Evolutionary conservation across 2,888 invertebrate species (phyloP), one percentile per base, ranked within the genome.

Genomic region (Leuctra nigra): DNA sequence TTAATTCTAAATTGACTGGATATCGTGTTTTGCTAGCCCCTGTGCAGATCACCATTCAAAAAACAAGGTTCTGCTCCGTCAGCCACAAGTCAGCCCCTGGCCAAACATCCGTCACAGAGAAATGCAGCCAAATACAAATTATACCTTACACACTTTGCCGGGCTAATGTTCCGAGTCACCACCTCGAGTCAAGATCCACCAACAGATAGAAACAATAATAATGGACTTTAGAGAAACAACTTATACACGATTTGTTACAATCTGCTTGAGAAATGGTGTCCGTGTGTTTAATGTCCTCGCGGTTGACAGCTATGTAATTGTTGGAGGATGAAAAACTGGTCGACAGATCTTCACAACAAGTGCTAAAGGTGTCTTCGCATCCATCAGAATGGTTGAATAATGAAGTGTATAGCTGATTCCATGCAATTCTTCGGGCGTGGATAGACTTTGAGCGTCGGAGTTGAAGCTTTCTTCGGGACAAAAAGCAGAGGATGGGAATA

Each of bases 81-180:
- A 7, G 29, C 29, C 29, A 7, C 29, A 11, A 29, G 29, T 11
- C 11, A 29, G 11, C 29, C 29, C 7, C 11, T 11, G 11, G 29
- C 29, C 6, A 6, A 29, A 29, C 29, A 29, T 29, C 20, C n/a
- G n/a, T n/a, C n/a, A n/a, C n/a, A n/a, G n/a, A n/a, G n/a, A n/a
- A n/a, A n/a, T 35, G 33, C 50, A 35, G 33, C 35, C 36, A 33
- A 35, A 35, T 20, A 50, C 36, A 50, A 50, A 50, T 50, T 50
- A 35, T 33, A 11, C 50, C 3, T 23, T 16, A 35, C 35, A 47
- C 39, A 44, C 44, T 35, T 50, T 35, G 50, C 22, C 50, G 18
- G 20, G 20, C 13, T 18, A 50, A 35, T 16, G 22, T 4, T 20
- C 11, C 4, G 22, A 33, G 33, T 50, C 50, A 18, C 50, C 50